phyloP scores from a whole-genome alignment of 2,113 vertebrate genomes.

The Psilopogon haemacephalus region DNA sequence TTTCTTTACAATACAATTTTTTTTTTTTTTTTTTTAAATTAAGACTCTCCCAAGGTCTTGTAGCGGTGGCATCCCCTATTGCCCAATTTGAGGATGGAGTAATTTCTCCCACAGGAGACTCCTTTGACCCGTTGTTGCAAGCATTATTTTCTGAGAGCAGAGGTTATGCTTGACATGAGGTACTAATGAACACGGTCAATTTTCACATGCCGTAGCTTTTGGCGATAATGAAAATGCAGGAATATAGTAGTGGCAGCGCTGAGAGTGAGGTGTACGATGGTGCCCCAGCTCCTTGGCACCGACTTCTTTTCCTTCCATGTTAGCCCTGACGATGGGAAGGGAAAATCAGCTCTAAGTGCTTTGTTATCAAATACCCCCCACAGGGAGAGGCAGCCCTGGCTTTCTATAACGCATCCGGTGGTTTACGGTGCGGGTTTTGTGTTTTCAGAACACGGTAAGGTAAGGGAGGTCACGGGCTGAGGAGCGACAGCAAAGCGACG shows the following conservation, averaged over 20 bases:
- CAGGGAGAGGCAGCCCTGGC: fast-evolving
- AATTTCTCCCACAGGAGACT: neutral
- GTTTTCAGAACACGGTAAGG: neutral
- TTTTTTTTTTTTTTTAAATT: neutral
- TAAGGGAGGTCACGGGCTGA: neutral
- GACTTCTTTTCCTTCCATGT: too few relatives aligned
- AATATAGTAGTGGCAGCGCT: fast-evolving
- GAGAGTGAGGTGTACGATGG: too few relatives aligned
- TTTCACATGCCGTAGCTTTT: neutral
- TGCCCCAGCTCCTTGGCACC: neutral
- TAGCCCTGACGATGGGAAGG: neutral
- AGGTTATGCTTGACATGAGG: neutral
- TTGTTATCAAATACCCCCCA: neutral
- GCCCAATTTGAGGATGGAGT: neutral
- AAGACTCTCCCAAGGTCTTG: neutral
- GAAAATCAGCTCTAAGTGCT: fast-evolving
- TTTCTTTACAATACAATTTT: neutral
- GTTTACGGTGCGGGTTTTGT: too few relatives aligned
- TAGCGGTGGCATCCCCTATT: neutral
- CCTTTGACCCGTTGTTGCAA: neutral
- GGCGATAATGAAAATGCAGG: neutral
- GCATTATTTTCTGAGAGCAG: neutral
- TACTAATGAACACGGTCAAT: neutral
- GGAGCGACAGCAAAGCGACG: neutral
- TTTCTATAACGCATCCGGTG: fast-evolving